Evolutionary conservation across 2,888 invertebrate species (phyloP).

Genomic region (Oxytorus armatus): DNA sequence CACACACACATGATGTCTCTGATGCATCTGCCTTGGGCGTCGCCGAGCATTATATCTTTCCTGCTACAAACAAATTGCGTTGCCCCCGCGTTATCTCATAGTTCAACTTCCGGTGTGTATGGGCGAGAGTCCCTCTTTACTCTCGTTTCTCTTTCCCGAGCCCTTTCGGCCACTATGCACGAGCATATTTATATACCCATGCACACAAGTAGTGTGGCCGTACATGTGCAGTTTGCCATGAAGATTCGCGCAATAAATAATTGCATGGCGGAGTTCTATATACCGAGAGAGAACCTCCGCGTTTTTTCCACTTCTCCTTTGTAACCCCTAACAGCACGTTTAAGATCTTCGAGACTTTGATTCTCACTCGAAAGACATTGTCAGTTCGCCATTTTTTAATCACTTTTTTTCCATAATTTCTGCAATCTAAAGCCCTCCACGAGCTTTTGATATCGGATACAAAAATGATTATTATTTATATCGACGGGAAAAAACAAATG

Average conservation of each 20-base stretch:
- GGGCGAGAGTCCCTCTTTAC: conserved; percentile 44
- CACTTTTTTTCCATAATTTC: background rate
- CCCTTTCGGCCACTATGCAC: conserved; percentile 40
- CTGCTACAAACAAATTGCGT: conserved; percentile 73
- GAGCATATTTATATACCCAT: conserved; percentile 15
- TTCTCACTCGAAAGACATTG: background rate
- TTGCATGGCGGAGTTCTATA: conserved; percentile 53
- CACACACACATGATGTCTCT: conserved; percentile 44
- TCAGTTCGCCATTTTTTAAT: too few relatives aligned
- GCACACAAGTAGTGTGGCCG: conserved; percentile 30
- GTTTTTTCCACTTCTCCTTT: conserved; percentile 33
- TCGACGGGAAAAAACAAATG: too few relatives aligned
- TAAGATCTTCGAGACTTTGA: background rate
- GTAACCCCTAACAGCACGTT: conserved; percentile 19
- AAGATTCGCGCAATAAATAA: conserved; percentile 74
- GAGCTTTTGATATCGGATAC: too few relatives aligned
- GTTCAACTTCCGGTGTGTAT: conserved; percentile 66
- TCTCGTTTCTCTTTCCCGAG: conserved; percentile 48
- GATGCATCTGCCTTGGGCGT: conserved; percentile 67
- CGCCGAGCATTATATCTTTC: conserved; percentile 70
- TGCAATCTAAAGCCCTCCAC: too few relatives aligned
- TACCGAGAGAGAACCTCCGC: too few relatives aligned
- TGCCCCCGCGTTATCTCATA: conserved; percentile 72
- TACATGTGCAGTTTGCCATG: conserved; percentile 57
- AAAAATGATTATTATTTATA: too few relatives aligned